Conservation (phyloP, 2,888 invertebrate genomes). For the Parasteatoda lunata region DNA sequence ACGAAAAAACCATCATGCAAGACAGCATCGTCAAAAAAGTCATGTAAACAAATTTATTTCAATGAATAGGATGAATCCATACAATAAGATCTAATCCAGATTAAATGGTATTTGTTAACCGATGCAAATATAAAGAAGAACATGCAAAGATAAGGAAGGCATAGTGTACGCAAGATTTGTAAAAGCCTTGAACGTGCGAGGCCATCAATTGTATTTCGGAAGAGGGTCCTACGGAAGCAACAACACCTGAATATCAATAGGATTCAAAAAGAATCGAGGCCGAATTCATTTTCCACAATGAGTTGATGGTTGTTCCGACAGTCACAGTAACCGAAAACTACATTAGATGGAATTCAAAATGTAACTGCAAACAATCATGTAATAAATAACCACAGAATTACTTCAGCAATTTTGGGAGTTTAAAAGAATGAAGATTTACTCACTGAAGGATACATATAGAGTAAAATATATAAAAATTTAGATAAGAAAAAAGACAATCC, state of each 20-base stretch:
- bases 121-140: slow-evolving; percentile 10
- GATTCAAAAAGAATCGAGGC: slow-evolving; percentile 19
- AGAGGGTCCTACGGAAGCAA: slow-evolving; percentile 7
- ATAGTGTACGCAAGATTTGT: background rate
- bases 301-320: slow-evolving; percentile 11
- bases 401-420: background rate
- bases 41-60: no score
- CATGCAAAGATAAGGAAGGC: background rate
- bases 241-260: slow-evolving; percentile 21
- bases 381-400: background rate
- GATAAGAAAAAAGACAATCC: no score
- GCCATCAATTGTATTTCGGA: slow-evolving; percentile 27
- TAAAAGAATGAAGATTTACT: background rate
- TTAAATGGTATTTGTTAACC: slow-evolving; percentile 4
- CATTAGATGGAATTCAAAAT: background rate
- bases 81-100: slow-evolving; percentile 36
- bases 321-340: slow-evolving; percentile 7
- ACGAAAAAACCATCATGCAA: no score
- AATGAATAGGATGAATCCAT: background rate
- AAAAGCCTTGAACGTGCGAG: slow-evolving; percentile 41
- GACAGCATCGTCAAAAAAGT: no score
- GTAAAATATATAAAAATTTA: no score
- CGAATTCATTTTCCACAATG: slow-evolving; percentile 26
- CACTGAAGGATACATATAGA: background rate
- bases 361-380: background rate